phyloP scores from a whole-genome alignment of 2,888 invertebrate genomes.

The Dione juno region DNA sequence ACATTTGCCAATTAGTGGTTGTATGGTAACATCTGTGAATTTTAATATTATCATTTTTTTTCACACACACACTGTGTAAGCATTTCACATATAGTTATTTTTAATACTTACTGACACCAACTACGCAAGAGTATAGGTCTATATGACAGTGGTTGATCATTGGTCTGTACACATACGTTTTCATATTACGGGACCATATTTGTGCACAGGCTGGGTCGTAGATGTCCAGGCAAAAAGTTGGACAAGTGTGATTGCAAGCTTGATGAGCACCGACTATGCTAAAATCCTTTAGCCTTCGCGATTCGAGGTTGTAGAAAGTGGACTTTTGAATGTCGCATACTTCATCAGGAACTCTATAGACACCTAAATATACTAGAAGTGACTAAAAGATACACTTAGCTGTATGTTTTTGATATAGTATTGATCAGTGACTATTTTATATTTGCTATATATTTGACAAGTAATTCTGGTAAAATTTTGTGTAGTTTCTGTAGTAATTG shows the following conservation, averaged over 20 bases:
- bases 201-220: conserved; percentile 71
- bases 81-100: neutral
- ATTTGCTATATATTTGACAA: too few species aligned
- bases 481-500: too few species aligned
- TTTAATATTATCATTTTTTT: neutral
- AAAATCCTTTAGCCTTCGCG: conserved; percentile 61
- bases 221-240: conserved; percentile 66
- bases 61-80: neutral
- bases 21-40: conserved; percentile 68
- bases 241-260: conserved; percentile 73
- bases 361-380: conserved; percentile 50
- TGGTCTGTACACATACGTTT: conserved; percentile 47
- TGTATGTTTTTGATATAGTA: neutral
- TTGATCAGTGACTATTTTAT: neutral
- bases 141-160: conserved; percentile 78
- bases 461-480: too few species aligned
- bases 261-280: conserved; percentile 67
- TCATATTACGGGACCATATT: conserved; percentile 56
- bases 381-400: neutral
- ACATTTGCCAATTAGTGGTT: conserved; percentile 58
- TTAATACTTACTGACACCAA: conserved; percentile 66
- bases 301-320: conserved; percentile 16
- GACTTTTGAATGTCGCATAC: conserved; percentile 51
- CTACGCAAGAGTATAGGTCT: conserved; percentile 70
- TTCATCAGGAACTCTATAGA: conserved; percentile 54